Evolutionary conservation across 2,797 vertebrate species (phyloP), one percentile per base, ranked within the genome.

Genomic region (Crocidura indochinensis): DNA sequence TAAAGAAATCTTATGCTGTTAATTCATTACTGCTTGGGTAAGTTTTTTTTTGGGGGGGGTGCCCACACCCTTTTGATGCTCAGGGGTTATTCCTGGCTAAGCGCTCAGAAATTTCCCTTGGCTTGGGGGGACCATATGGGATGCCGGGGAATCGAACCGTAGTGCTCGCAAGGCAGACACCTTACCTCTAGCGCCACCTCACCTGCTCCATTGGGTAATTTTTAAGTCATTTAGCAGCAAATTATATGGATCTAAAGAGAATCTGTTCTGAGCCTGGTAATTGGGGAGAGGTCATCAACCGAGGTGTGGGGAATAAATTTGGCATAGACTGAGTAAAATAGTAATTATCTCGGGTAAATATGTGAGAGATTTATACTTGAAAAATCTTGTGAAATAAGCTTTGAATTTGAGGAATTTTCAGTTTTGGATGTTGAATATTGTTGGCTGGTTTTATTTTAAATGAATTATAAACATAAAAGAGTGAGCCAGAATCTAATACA

Each of bases 261-360:
- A 91, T 47, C 14, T 72, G 6, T 77, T 20, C 20, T 84, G 74
- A 90, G 29, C 27, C 26, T 87, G 38, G n/a, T 29, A 83, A 26
- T 72, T 79, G 65, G n/a, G 60, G 8, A 86, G 15, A 85, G 62
- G 29, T 31, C 71, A 84, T 88, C 38, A 22, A 31, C 49, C 62
- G 27, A 90, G 51, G 24, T 67, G 84, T 2, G 91, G 73, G n/a
- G 79, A 91, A 74, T 79, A 64, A 77, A 76, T 67, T 84, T 96
- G 69, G 8, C 67, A 15, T 84, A 90, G 22, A 74, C 27, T 65
- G 77, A 78, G 46, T 53, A 74, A 93, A 76, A 62, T 15, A 80
- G 47, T 27, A 12, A 88, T 31, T 79, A 6, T 87, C 26, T 31
- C 56, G 8, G 6, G 22, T 91, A 92, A 31, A n/a, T 90, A 64